These are phyloP conservation scores for Amphiprion ocellaris DNA, from an alignment of 2,113 vertebrate species.

Conservation along the genomic window DNA sequence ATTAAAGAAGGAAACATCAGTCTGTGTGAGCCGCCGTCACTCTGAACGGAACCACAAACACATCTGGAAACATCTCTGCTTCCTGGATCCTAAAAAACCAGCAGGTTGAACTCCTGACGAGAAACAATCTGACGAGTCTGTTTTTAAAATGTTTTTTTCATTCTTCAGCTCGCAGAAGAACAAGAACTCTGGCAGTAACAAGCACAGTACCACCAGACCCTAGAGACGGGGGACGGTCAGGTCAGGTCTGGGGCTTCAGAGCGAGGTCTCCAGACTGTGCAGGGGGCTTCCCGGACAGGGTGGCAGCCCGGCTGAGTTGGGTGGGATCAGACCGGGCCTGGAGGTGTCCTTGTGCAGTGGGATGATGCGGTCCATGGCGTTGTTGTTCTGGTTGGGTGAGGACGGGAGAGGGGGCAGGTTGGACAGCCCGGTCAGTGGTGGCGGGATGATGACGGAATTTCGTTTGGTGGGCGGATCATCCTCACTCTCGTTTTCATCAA, in stretches of 20 bases:
- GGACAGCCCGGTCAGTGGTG: slow-evolving; percentile 78
- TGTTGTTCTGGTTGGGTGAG: slow-evolving; percentile 92
- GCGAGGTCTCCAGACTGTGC: slow-evolving; percentile 99
- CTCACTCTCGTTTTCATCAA: slow-evolving; percentile 94
- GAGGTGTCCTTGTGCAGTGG: slow-evolving; percentile 89
- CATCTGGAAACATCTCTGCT: slow-evolving; percentile 23
- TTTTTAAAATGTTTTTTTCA: slow-evolving; percentile 28
- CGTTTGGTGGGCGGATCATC: slow-evolving; percentile 94
- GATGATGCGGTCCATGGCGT: slow-evolving; percentile 88
- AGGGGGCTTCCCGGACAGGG: slow-evolving; percentile 96
- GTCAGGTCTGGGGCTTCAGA: slow-evolving; percentile 81
- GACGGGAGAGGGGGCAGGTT: slow-evolving; percentile 60
- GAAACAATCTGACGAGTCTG: slow-evolving; percentile 37
- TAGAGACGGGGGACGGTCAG: slow-evolving; percentile 4
- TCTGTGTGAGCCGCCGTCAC: slow-evolving; percentile 16
- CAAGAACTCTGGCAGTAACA: background rate
- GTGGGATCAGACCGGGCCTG: slow-evolving; percentile 82
- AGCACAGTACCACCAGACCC: slow-evolving; percentile 4
- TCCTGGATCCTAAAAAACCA: slow-evolving; percentile 29
- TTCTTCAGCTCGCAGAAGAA: slow-evolving; percentile 12
- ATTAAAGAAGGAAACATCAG: slow-evolving; percentile 33
- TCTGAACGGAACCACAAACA: slow-evolving; percentile 23
- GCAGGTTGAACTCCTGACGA: slow-evolving; percentile 25
- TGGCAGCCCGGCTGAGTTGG: slow-evolving; percentile 80
- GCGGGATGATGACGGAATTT: slow-evolving; percentile 85